These are phyloP conservation scores for Phalangium opilio DNA, from an alignment of 2,888 invertebrate genomes.

Conservation along the genomic window DNA sequence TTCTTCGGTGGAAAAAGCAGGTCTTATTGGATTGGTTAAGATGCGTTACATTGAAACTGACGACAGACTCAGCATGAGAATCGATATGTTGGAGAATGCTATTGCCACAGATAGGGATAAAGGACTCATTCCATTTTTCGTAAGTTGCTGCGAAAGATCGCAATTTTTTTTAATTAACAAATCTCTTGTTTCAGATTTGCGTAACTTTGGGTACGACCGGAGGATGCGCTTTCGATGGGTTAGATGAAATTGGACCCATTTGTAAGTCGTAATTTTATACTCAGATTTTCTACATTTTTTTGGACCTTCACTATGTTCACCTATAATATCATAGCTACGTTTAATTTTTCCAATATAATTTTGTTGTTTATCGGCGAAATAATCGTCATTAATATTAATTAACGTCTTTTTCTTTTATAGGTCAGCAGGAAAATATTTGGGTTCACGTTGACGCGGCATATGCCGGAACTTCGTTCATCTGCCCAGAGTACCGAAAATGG, in stretches of 20 bases:
- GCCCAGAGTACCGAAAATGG: conserved; percentile 86
- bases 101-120: conserved; percentile 61
- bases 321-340: too few species aligned
- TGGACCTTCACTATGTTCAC: too few species aligned
- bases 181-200: conserved; percentile 55
- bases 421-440: conserved; percentile 72
- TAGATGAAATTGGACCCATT: conserved; percentile 47
- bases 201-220: conserved; percentile 93
- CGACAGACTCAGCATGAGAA: conserved; percentile 64
- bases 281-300: too few species aligned
- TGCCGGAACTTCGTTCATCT: conserved; percentile 84
- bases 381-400: not conserved
- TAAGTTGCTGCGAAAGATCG: conserved; percentile 38
- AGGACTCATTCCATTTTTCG: conserved; percentile 81
- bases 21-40: conserved; percentile 78
- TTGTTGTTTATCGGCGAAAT: not conserved
- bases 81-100: conserved; percentile 58
- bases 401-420: conserved; percentile 25
- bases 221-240: conserved; percentile 87
- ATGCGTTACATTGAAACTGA: conserved; percentile 86
- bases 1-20: conserved; percentile 90
- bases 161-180: too few species aligned
- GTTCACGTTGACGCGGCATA: conserved; percentile 96
- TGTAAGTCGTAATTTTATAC: conserved; percentile 41
- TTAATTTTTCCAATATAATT: too few species aligned